Evolutionary conservation across 2,113 vertebrate species (phyloP), one percentile per base, ranked within the genome.

Genomic region (Clarias batrachus): DNA sequence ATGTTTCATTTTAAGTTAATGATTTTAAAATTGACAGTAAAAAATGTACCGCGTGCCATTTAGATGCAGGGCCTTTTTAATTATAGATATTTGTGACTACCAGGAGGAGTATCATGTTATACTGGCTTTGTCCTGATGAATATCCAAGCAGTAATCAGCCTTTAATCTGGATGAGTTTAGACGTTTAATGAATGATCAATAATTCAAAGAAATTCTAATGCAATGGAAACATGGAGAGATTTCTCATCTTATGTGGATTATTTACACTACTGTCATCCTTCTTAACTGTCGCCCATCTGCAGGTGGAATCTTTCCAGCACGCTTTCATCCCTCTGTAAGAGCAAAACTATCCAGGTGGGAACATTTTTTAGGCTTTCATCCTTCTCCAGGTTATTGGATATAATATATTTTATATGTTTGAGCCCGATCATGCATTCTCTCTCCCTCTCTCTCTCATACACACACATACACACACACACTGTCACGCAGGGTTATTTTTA

Each of bases 401-500:
- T 66, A 12, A 80, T 30, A 21, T 74, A 9, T 85, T 54, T 78
- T 79, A 17, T 79, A 78, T 60, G 56, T 84, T 73, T 17, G 48
- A 79, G 21, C 23, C 19, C 73, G 78, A 56, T 11, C 37, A 62
- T 62, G 54, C 16, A 21, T 79, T 62, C 19, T 33, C 59, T 54
- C 66, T 71, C 23, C 54, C 33, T 65, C 1, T 48, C 62, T 74
- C 52, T 68, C 60, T 71, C 33, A 37, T 2, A 37, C 57, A 14
- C 12, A 63, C 33, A 66, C 63, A 54, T n/a, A 59, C 66, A 23
- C 52, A 37, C 65, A 41, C 21, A 65, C 41, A 62, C 57, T 76
- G 68, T 82, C 85, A 74, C 6, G 21, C 80, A 54, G 80, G 65
- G 85, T 65, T 87, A 87, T 87, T 87, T 87, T 87, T 87, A 87